Base-by-base conservation (phyloP, 2,797 vertebrate species). In the Silurus aristotelis region DNA sequence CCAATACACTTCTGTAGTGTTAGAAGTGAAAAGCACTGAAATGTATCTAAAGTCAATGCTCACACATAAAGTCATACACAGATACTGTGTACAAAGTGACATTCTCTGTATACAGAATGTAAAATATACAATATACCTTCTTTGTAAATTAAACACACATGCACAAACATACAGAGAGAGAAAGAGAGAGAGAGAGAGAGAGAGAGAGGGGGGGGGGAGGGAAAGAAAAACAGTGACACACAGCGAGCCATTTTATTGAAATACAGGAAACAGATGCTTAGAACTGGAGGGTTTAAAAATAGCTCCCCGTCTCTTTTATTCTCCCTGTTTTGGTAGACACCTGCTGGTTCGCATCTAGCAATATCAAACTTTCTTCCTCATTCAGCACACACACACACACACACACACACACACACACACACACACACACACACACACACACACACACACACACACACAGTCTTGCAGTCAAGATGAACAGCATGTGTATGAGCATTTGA, bases 191-290 rank as follows among this genome's bases (percentile, higher is more conserved):
- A 67, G 25, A 31, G 27, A 68, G 15, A 31, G 13, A 67, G 25
- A 31, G 27, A 68, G 15, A 15, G 67, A 70, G 68, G 43, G 20
- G 48, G 20, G n/a, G 0, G 13, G 63, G 12, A 14, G 31, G 67
- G 80, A 48, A 6, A 56, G 52, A 58, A 7, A 56, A 20, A 22
- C 15, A 76, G 56, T 68, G 70, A 22, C 19, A 38, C 79, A 31
- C 66, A 80, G 48, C 83, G 68, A 85, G 43, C 56, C 14, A 77
- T 72, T 71, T 81, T 73, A 88, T 15, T 84, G 73, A 82, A 87
- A 84, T 73, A 77, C 81, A 78, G 82, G 86, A 87, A 87, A 84
- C 84, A 79, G 68, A 85, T 85, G 71, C 84, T 83, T 77, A 31
- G 82, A 84, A 56, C 22, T 73, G 56, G 68, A 43, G 67, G 25